A percentile compares a stretch with the other conserved stretches of the same genome.
phyloP scores from a whole-genome alignment of 1,140 invertebrate genomes.

The Lasioglossum baleicum region DNA sequence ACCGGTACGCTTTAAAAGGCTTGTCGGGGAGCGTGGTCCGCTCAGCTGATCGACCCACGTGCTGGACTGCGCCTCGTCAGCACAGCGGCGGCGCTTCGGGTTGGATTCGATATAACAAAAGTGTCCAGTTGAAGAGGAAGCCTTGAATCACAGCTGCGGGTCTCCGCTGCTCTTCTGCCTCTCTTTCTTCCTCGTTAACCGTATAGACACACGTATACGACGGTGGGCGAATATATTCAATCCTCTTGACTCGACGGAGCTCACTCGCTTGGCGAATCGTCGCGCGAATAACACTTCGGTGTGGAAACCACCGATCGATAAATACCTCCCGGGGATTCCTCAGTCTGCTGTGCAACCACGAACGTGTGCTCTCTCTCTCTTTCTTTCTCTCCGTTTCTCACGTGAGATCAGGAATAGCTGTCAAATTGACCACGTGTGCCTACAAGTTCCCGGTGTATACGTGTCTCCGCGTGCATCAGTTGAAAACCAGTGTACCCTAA shows the following conservation, averaged over 20 bases:
- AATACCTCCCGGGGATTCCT: slow-evolving; percentile 43
- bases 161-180: neutral
- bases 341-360: slow-evolving; percentile 18
- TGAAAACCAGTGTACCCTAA: neutral
- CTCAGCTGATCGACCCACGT: slow-evolving; percentile 46
- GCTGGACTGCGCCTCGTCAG: slow-evolving; percentile 11
- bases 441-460: slow-evolving; percentile 12
- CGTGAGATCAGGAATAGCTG: slow-evolving; percentile 37
- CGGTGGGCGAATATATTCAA: no score
- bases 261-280: slow-evolving; percentile 6
- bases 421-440: slow-evolving; percentile 42
- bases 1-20: neutral
- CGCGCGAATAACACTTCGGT: neutral
- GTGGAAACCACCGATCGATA: slow-evolving; percentile 32
- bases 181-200: neutral
- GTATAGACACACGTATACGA: neutral
- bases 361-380: slow-evolving; percentile 8
- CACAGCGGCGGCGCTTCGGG: neutral
- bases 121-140: neutral
- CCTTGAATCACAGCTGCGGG: neutral
- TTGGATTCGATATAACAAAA: slow-evolving; percentile 1
- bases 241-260: no score
- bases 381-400: neutral
- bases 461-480: slow-evolving; percentile 13
- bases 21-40: neutral